Evolutionary conservation across 1,140 invertebrate species (phyloP).

Genomic region (Trachymyrmex cornetzi): DNA sequence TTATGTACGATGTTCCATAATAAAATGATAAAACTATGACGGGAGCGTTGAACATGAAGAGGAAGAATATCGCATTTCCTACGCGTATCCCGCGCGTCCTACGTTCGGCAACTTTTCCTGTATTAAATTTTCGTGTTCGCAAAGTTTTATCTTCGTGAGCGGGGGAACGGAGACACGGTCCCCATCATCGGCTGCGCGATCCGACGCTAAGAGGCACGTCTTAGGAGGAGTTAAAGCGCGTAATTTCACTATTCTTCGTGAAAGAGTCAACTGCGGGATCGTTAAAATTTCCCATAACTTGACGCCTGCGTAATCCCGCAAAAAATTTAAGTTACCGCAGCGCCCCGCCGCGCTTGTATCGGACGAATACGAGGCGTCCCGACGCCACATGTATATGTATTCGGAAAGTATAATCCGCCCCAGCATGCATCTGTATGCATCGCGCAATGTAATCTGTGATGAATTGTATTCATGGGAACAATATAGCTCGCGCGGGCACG

Average conservation of each 20-base stretch:
- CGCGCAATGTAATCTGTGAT: constrained; percentile 57
- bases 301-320: constrained; percentile 13
- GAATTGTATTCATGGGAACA: constrained; percentile 60
- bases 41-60: not conserved
- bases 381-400: not conserved
- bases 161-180: not conserved
- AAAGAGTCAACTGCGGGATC: constrained; percentile 1
- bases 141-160: constrained; percentile 6
- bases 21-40: constrained; percentile 65
- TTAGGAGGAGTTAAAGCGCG: constrained; percentile 38
- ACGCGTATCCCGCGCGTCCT: constrained; percentile 33
- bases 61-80: constrained; percentile 30
- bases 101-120: constrained; percentile 38
- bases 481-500: constrained; percentile 33
- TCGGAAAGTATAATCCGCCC: constrained; percentile 18
- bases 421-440: constrained; percentile 32
- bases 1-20: constrained; percentile 13
- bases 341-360: not conserved
- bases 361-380: constrained; percentile 1
- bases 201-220: constrained; percentile 35
- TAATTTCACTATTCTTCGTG: constrained; percentile 59
- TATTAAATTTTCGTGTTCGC: constrained; percentile 65
- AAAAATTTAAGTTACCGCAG: constrained; percentile 28
- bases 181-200: not conserved
- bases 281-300: constrained; percentile 51